phyloP scores from a whole-genome alignment of 2,888 invertebrate genomes.

The Acrobasis repandana region DNA sequence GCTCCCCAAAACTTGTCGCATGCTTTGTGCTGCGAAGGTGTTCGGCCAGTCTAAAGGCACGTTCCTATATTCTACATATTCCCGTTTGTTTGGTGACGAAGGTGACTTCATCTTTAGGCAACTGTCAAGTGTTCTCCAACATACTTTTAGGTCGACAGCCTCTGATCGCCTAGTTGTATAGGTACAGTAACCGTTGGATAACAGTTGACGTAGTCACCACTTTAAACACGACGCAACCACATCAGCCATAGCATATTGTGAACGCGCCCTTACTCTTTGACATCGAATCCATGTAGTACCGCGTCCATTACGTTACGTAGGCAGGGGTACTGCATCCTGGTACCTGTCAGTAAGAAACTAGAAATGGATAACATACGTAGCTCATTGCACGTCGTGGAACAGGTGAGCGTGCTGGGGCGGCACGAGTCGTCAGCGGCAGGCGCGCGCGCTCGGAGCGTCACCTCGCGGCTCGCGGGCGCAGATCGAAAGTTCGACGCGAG shows the following conservation, averaged over 20 bases:
- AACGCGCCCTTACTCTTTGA: not conserved
- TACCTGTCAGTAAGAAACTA: constrained; percentile 24
- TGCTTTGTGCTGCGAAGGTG: too few relatives aligned
- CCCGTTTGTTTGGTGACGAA: too few relatives aligned
- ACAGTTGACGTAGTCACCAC: not conserved
- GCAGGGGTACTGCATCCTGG: not conserved
- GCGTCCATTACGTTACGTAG: not conserved
- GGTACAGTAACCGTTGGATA: not conserved
- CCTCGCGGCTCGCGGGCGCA: constrained; percentile 66
- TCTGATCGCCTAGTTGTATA: too few relatives aligned
- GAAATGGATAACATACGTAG: constrained; percentile 66
- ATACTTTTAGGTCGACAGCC: too few relatives aligned
- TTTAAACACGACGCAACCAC: not conserved
- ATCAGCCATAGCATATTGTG: not conserved
- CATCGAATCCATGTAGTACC: not conserved
- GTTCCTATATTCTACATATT: too few relatives aligned
- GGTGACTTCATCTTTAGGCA: too few relatives aligned
- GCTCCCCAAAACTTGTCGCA: too few relatives aligned
- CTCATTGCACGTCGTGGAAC: constrained; percentile 73
- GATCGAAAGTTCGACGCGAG: constrained; percentile 82
- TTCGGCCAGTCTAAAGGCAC: too few relatives aligned
- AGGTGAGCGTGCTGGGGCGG: constrained; percentile 67
- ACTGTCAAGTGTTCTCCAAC: too few relatives aligned
- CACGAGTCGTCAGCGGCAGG: constrained; percentile 51
- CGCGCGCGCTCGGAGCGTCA: constrained; percentile 47